Percentiles rank a stretch among this genome's conserved stretches.
Evolutionary conservation across 2,888 invertebrate genomes (phyloP).

Genomic region (Brachypterus glaber): DNA sequence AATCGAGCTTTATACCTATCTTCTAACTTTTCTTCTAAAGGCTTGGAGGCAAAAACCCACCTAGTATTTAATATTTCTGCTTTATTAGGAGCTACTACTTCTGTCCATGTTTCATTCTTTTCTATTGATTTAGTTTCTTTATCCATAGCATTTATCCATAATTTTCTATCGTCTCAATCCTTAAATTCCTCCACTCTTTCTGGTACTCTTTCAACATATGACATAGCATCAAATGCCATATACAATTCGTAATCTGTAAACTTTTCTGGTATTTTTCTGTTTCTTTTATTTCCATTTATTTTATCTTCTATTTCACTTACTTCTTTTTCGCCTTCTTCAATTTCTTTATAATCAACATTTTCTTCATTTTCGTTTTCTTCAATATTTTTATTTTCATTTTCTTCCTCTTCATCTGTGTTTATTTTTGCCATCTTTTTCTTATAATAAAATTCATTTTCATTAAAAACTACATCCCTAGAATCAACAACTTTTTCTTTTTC

Average conservation of each 20-base stretch:
- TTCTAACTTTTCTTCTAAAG: slow-evolving; percentile 25
- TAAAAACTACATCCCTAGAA: slow-evolving; percentile 17
- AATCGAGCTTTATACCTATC: slow-evolving; percentile 24
- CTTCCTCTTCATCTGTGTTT: slow-evolving; percentile 1
- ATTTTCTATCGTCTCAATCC: slow-evolving; percentile 14
- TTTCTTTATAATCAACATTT: neutral
- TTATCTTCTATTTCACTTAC: slow-evolving; percentile 13
- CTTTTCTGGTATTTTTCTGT: too few species aligned
- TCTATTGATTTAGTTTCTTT: slow-evolving; percentile 19
- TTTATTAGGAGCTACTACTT: too few species aligned
- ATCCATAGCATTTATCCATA: slow-evolving; percentile 17
- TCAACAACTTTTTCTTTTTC: slow-evolving; percentile 13
- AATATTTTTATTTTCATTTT: slow-evolving; percentile 7
- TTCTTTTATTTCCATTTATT: too few species aligned
- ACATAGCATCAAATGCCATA: slow-evolving; percentile 19
- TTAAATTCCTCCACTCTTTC: slow-evolving; percentile 13
- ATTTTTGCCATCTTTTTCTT: slow-evolving; percentile 7
- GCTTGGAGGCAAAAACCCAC: too few species aligned
- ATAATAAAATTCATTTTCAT: slow-evolving; percentile 14
- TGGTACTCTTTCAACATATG: slow-evolving; percentile 17
- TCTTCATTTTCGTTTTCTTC: too few species aligned
- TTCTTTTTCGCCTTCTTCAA: slow-evolving; percentile 3
- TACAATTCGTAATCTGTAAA: slow-evolving; percentile 20
- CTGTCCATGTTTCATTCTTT: slow-evolving; percentile 18
- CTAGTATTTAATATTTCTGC: too few species aligned